Conservation (phyloP, 1,140 invertebrate species). For the Brachionus manjavacas region DNA sequence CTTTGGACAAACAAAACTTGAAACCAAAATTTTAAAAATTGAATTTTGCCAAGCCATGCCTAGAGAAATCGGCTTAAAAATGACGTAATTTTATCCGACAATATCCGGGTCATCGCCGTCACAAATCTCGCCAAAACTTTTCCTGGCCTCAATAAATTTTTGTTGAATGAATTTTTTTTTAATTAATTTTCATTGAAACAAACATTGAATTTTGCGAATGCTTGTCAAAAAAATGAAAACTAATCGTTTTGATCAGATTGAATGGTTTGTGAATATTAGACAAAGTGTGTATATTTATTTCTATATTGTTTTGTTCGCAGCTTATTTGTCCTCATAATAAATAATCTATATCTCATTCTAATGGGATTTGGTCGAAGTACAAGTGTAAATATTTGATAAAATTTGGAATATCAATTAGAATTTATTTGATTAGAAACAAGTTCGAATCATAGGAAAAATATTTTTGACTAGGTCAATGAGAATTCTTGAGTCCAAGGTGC, state of each 20-base stretch:
- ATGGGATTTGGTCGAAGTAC: not conserved
- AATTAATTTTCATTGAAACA: not conserved
- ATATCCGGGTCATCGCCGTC: not conserved
- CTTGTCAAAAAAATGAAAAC: not conserved
- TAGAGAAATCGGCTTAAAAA: not conserved
- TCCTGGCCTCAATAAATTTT: not conserved
- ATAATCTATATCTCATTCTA: not conserved
- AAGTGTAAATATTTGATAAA: slow-evolving; percentile 31
- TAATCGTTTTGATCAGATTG: not conserved
- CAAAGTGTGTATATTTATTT: not conserved
- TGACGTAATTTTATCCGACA: slow-evolving; percentile 2
- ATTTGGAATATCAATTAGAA: slow-evolving; percentile 2
- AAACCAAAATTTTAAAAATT: not conserved
- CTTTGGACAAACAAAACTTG: slow-evolving; percentile 30
- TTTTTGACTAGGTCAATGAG: not conserved
- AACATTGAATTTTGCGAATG: not conserved
- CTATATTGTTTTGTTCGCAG: not conserved
- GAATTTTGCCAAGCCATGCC: not conserved
- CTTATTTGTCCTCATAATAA: not conserved
- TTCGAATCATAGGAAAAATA: not conserved
- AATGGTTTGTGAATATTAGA: not conserved
- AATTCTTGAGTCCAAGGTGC: not conserved
- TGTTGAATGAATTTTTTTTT: not conserved
- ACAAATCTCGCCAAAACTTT: not conserved
- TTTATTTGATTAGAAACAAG: slow-evolving; percentile 8